Base-by-base conservation (phyloP, 2,888 invertebrate genomes). In the Xestobium rufovillosum region DNA sequence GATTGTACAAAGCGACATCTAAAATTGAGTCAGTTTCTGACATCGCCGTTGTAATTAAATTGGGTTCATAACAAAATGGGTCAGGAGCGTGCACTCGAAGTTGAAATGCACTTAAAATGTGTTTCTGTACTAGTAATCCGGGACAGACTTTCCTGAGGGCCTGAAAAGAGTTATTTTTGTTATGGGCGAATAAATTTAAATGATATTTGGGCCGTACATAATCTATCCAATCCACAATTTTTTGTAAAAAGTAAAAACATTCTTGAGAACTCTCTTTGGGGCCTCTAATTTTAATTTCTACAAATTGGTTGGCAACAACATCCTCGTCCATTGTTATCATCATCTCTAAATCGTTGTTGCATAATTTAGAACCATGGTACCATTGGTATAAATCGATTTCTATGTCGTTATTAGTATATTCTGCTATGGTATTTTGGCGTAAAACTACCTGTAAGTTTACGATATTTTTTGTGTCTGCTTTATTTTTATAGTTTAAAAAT, bases 341-440 rank as follows among this genome's bases (percentile, higher is more conserved):
- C 34, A 80, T 77, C 58, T 84, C 83, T 41, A 83, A 68, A 26
- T 73, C 70, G 1, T 78, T 76, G 31, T 76, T 72, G 55, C 78
- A 78, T 48, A 83, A 66, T 59, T 82, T 82, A 23, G 80, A 79
- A 26, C 83, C 83, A 48, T 74, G 69, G 60, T 73, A 73, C 81
- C 81, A 83, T 57, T 85, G 83, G 50, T 78, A 77, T 26, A 84
- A 63, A 57, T 83, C 82, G 6, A 19, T 19, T 42, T 80, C 79
- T 14, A 66, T 65, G 19, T 68, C 67, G 42, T 69, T 71, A 44
- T 68, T 64, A 26, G 68, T 44, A 42, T 52, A 55, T 16, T 47
- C 52, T 28, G 57, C 56, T 15, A 60, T 43, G n/a, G 55, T 52
- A 15, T 58, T 56, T 43, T 53, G 52, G 3, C 65, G 49, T 26